Conservation (phyloP, 2,797 vertebrate species). For the Mormyrus proboscirostris region DNA sequence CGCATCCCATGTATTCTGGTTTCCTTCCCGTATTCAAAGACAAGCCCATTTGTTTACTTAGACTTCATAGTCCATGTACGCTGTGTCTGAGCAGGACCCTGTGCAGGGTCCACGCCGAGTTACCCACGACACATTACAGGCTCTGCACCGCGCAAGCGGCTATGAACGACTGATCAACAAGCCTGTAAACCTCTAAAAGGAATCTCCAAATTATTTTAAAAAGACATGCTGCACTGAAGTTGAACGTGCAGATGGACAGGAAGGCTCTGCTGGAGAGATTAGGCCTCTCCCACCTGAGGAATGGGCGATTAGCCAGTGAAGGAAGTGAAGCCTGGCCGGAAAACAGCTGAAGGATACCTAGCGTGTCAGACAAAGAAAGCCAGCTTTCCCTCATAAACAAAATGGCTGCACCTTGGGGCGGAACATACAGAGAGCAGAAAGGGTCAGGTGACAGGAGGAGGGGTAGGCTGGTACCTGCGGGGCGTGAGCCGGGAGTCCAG, state of each 20-base stretch:
- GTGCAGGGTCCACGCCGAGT: neutral
- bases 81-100: neutral
- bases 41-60: neutral
- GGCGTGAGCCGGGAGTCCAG: constrained; percentile 91
- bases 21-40: neutral
- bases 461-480: constrained; percentile 68
- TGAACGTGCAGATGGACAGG: neutral
- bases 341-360: neutral
- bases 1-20: neutral
- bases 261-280: neutral
- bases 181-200: neutral
- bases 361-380: neutral
- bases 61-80: neutral
- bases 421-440: neutral
- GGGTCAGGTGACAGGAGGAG: neutral
- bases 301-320: neutral
- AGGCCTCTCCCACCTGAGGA: neutral
- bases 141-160: neutral
- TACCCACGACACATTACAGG: neutral
- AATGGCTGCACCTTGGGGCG: neutral
- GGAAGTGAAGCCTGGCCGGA: neutral
- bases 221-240: neutral
- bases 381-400: neutral
- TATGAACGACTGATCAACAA: neutral
- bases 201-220: neutral